Percentiles rank a stretch among this genome's conserved stretches.
phyloP scores from a whole-genome alignment of 2,113 vertebrate genomes.

The Nestor notabilis region DNA sequence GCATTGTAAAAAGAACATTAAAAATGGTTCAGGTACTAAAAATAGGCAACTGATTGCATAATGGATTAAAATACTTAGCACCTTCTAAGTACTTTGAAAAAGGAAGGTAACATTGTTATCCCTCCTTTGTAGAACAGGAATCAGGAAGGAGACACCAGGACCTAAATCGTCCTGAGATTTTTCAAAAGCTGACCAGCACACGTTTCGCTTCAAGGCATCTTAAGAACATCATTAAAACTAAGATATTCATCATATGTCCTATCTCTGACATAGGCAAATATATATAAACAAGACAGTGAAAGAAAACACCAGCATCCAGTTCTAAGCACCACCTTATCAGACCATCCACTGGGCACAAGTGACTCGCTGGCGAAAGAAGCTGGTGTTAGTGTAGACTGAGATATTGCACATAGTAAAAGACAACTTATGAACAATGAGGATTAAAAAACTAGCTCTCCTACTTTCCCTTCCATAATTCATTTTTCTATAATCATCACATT shows the following conservation, averaged over 20 bases:
- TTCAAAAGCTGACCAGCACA: background rate
- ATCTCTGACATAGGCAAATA: background rate
- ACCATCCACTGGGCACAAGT: background rate
- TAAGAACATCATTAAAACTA: background rate
- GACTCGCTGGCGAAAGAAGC: background rate
- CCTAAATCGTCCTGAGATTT: background rate
- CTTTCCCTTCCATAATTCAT: background rate
- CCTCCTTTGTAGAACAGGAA: background rate
- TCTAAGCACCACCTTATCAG: background rate
- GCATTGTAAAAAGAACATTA: background rate
- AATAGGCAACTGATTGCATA: slow-evolving; percentile 42
- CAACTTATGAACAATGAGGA: background rate
- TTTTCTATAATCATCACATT: background rate
- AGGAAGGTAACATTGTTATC: background rate
- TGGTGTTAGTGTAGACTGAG: background rate
- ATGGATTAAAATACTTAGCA: slow-evolving; percentile 31
- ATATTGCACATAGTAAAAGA: background rate
- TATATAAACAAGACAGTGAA: fast-evolving
- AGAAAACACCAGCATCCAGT: background rate
- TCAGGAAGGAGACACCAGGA: fast-evolving
- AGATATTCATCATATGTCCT: background rate
- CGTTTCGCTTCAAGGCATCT: background rate
- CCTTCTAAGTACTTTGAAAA: background rate
- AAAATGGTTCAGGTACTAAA: slow-evolving; percentile 49
- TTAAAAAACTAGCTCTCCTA: background rate